Evolutionary conservation across 1,140 invertebrate species (phyloP), one percentile per base, ranked within the genome.

Genomic region (Schmidtea mediterranea): DNA sequence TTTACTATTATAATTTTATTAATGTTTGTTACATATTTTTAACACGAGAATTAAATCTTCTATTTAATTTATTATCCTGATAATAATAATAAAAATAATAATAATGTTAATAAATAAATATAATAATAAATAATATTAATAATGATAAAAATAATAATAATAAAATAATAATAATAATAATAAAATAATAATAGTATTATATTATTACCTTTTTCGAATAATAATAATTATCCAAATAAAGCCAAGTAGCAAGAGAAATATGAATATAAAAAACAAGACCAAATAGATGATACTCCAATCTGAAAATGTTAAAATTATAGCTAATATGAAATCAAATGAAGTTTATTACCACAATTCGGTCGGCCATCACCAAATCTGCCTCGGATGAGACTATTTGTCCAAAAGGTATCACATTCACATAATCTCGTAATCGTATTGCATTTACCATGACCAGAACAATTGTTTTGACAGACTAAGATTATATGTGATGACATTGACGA

Each of bases 391-490:
- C 77, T 75, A 58, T 82, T 76, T 80, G 89, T 89, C 83, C 83
- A 92, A 69, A 89, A 90, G 23, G 81, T 78, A 66, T 87, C 80
- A 67, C 84, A 92, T 43, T 79, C 69, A 58, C 84, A 92, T 46
- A 74, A 71, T 57, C 82, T 72, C 9, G 78, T 77, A 52, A 75
- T 72, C 59, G 79, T 75, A 63, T 86, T 76, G 63, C 84, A 90
- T 16, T 74, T 72, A 37, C 83, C 84, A 65, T 89, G 82, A 1
- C 77, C 78, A 36, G 83, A 87, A 68, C 83, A 90, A 62, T 80
- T 75, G 65, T 86, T 86, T 58, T 89, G 81, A 56, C 84, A 90
- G 41, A 84, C 71, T 51, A 51, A 39, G 58, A 10, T 32, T 32
- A 32, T 32, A 6, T 32, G 3, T 32, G 26, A 32, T 6, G 10